A percentile compares a stretch with the other conserved stretches of the same genome.
These are phyloP conservation scores for Chlorocebus sabaeus DNA, from an alignment of 2,113 vertebrate genomes.

Conservation along the genomic window DNA sequence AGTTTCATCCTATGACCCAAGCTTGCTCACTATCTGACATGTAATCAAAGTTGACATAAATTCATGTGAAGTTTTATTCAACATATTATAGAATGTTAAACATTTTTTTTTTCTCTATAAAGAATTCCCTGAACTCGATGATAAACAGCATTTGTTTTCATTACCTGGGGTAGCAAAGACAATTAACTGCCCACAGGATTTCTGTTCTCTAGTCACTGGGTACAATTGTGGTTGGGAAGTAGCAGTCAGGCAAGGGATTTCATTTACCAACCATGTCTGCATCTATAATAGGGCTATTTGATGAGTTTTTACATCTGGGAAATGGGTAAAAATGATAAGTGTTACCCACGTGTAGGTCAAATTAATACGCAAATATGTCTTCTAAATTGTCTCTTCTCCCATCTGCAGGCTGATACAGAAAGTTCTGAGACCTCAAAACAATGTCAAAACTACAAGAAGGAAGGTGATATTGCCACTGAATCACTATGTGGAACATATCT, in stretches of 20 bases:
- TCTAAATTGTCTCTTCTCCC: neutral
- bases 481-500: neutral
- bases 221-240: neutral
- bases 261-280: neutral
- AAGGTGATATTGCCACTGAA: neutral
- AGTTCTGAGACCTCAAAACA: fast-evolving
- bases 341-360: neutral
- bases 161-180: neutral
- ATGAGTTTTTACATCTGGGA: neutral
- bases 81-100: neutral
- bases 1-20: neutral
- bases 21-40: neutral
- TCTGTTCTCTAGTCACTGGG: neutral
- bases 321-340: neutral
- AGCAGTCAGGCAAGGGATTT: neutral
- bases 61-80: neutral
- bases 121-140: neutral
- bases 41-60: neutral
- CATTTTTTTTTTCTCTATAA: neutral
- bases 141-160: neutral
- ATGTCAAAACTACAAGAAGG: neutral
- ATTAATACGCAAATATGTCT: neutral
- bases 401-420: neutral
- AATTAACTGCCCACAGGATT: neutral
- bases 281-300: neutral